Conservation (phyloP, 2,797 vertebrate genomes). For the Psittacula echo region DNA sequence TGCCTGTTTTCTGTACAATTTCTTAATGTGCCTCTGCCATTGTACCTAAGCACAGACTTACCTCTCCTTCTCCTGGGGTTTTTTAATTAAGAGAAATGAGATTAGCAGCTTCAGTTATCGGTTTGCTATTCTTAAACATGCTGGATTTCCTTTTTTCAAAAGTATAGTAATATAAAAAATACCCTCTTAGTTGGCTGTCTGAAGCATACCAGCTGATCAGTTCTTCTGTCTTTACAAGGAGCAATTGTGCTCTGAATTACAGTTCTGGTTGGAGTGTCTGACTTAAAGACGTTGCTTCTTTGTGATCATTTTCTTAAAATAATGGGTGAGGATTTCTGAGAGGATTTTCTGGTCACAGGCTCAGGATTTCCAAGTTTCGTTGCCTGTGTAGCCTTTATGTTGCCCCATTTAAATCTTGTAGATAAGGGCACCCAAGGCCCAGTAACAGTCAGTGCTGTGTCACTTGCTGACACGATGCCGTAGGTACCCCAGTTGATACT, state of each 20-base stretch:
- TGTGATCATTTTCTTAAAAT: neutral
- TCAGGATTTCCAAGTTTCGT: neutral
- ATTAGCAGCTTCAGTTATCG: constrained; percentile 19
- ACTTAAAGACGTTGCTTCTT: neutral
- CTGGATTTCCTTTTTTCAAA: neutral
- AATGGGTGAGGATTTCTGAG: neutral
- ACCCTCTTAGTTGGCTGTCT: neutral
- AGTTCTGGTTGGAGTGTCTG: neutral
- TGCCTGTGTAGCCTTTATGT: neutral
- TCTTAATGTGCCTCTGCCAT: neutral
- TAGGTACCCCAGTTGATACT: neutral
- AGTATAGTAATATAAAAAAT: neutral
- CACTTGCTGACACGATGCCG: neutral
- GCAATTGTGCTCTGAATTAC: neutral
- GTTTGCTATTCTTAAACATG: neutral
- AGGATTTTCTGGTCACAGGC: neutral
- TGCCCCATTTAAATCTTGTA: neutral
- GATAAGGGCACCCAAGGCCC: neutral
- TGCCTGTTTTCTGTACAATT: neutral
- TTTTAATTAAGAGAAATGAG: neutral
- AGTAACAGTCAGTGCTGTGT: rapidly evolving
- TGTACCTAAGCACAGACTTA: neutral
- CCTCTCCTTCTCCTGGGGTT: neutral
- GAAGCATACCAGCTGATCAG: neutral
- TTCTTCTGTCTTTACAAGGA: neutral